A percentile compares a stretch with the other conserved stretches of the same genome.
Conservation (phyloP, 2,113 vertebrate species). For the Cyprinodon brontotheroides region DNA sequence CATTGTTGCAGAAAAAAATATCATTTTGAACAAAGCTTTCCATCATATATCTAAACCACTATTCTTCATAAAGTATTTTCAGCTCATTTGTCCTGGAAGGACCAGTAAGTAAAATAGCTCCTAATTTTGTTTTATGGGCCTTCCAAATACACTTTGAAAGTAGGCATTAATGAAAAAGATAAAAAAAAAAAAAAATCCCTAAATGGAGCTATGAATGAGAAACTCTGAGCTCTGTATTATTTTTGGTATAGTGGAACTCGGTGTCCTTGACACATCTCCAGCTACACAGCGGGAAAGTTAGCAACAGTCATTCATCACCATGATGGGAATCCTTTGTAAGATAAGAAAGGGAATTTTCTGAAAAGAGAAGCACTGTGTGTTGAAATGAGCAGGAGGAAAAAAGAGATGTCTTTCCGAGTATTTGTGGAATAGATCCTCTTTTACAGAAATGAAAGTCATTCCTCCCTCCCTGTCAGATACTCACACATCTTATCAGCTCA, state of each 20-base stretch:
- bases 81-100: background rate
- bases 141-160: background rate
- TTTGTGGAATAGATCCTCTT: slow-evolving; percentile 22
- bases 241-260: background rate
- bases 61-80: background rate
- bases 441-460: slow-evolving; percentile 30
- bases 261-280: slow-evolving; percentile 32
- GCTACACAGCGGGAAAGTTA: slow-evolving; percentile 22
- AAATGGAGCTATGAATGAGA: background rate
- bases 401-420: slow-evolving; percentile 17
- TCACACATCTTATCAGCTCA: slow-evolving; percentile 23
- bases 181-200: background rate
- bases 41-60: background rate
- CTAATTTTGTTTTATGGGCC: background rate
- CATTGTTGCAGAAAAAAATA: background rate
- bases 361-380: slow-evolving; percentile 52
- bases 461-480: slow-evolving; percentile 25
- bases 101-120: background rate
- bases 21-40: background rate
- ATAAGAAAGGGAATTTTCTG: slow-evolving; percentile 41
- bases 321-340: slow-evolving; percentile 33
- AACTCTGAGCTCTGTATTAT: background rate
- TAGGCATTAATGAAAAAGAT: background rate
- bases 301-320: slow-evolving; percentile 23
- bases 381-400: slow-evolving; percentile 14